Base-by-base conservation (phyloP, 2,113 vertebrate species). In the Passerina amoena region DNA sequence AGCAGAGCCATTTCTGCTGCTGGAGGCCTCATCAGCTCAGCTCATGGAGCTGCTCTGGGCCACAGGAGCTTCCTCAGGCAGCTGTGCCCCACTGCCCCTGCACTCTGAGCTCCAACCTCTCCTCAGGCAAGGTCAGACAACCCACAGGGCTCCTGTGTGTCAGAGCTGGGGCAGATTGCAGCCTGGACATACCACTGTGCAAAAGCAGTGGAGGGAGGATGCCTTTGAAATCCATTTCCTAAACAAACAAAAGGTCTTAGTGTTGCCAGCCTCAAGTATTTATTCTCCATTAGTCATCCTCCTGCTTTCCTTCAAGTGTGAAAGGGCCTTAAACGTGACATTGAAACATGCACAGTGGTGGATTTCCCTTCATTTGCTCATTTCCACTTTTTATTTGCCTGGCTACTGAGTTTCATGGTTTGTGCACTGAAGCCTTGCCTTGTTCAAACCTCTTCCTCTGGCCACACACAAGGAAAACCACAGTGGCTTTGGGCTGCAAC, bases 281-380 rank as follows among this genome's bases (percentile, higher is more conserved):
- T 33, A 18, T 8, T 83, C 0, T 0, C 22, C 19, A 11, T 78
- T 83, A 68, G 16, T 87, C 33, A 33, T 51, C 8, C 57, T 75
- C 19, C 35, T 79, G 45, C 16, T 22, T 85, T 75, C 48, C 44
- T 65, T 76, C 30, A 9, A 72, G n/a, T 61, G 10, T 73, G 60
- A 70, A 86, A 78, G 30, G 22, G 24, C 9, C 25, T 86, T 83
- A 60, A 86, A 40, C 11, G 21, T 59, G 44, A 56, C 59, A 54
- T 6, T 83, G 75, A 66, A 95, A 71, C 59, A 54, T 17, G 28
- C 9, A 63, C 23, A 22, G 5, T 60, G 11, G 14, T 77, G 35
- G 6, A n/a, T 90, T 90, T 91, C 65, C 48, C 85, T 92, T 77
- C 47, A 66, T 73, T 96, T 95, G 15, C 14, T 94, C 57, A 76